Evolutionary conservation across 2,113 vertebrate species (phyloP), one percentile per base, ranked within the genome.

Genomic region (Glaucidium brasilianum): DNA sequence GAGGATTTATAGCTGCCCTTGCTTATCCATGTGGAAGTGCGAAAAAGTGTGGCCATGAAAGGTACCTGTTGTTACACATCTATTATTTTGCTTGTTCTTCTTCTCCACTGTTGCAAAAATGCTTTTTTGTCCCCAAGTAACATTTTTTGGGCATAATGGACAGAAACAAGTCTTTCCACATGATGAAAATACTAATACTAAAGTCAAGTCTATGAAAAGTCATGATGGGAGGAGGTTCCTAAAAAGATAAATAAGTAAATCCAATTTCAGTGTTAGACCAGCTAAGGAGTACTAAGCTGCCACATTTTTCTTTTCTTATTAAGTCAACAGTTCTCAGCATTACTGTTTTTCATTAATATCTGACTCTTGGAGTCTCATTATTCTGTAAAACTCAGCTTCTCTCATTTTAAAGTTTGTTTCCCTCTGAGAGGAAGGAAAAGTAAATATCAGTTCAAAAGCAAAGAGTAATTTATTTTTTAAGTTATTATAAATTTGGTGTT

Each of bases 401-500:
- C 35, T 94, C 45, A 66, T 90, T 96, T 89, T 89, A 72, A 96
- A 89, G 49, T 94, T 89, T 95, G 30, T 78, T 91, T 87, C 43
- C 43, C 81, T 92, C 58, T 75, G 87, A 92, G 84, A 95, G 56
- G 52, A 91, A 67, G 23, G 12, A 89, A 94, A 84, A 94, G 83
- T 74, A 96, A 96, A 68, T 94, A 97, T 82, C 69, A 72, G 56
- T 91, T 89, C 69, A 72, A 85, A 96, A 91, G 64, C 39, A 89
- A 84, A 86, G 35, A 22, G 18, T 84, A 84, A 84, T 91, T 79
- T 80, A 86, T 86, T 88, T 90, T 91, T 67, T 15, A 92, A 90
- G 58, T 78, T 94, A 90, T 91, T 95, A 91, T 8, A 91, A 84
- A 85, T 88, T 79, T 52, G 19, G 14, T 85, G 73, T 76, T 96